Base-by-base conservation (phyloP, 2,888 invertebrate species). In the Aporophyla nigra region DNA sequence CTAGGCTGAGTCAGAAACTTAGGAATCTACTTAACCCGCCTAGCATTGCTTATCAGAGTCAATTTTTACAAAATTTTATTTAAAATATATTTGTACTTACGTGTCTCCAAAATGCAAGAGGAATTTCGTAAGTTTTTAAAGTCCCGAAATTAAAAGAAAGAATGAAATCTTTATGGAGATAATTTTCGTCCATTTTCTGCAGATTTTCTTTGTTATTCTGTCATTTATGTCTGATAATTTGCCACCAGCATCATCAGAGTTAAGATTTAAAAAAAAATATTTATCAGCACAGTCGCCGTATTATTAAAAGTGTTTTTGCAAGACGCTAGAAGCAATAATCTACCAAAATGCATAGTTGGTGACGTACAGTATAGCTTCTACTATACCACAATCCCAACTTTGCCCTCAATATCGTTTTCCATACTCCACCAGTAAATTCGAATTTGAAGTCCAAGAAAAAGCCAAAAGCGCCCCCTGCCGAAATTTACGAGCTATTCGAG, bases 401-500 rank as follows among this genome's bases (percentile, higher is more conserved):
- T 70, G 46, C 80, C 80, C 85, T 73, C 80, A 76, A 84, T 87
- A 82, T 85, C 78, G 82, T 85, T 89, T 88, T 77, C 86, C 85
- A 85, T 86, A 80, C 76, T 77, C 80, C 76, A 80, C 75, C 85
- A 89, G 91, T 92, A 93, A 94, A 94, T 94, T 93, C 90, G 93
- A 91, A 92, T 93, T 93, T 92, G 92, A 92, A 92, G 91, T 92
- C 90, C 88, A 91, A 92, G 91, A 93, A 93, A 93, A 92, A 90
- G 87, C 90, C 85, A 83, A 89, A 90, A 91, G 90, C 90, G 90
- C 90, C 90, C 90, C 87, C 87, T 92, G 84, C 88, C 88, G 89
- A 92, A 94, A 95, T 95, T 94, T 94, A 93, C 91, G 93, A 93
- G 87, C 92, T 87, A 92, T 92, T 92, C 91, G 88, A 86, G 87